Conservation (phyloP, 2,797 vertebrate species). For the Sebastes matsubarae region DNA sequence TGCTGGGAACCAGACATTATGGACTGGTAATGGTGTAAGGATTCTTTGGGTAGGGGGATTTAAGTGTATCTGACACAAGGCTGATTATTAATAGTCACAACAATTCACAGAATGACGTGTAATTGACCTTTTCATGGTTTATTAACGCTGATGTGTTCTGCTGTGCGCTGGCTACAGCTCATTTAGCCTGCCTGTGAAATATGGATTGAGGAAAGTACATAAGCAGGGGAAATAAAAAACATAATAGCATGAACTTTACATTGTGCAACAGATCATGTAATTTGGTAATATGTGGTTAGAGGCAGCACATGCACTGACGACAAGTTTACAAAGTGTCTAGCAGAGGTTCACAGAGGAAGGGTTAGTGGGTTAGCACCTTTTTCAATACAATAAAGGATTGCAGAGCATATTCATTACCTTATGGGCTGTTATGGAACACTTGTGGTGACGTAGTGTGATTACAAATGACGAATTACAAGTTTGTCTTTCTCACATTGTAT, state of each 20-base stretch:
- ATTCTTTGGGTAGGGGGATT: constrained; percentile 28
- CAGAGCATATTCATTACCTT: constrained; percentile 14
- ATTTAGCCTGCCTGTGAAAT: constrained; percentile 52
- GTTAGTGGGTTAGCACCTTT: neutral
- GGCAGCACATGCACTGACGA: neutral
- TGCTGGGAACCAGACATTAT: neutral
- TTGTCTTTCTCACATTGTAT: neutral
- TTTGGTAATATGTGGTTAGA: constrained; percentile 18
- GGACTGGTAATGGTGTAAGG: constrained; percentile 20
- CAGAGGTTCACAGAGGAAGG: neutral
- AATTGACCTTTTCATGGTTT: constrained; percentile 82
- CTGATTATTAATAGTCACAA: constrained; percentile 66
- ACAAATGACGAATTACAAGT: neutral
- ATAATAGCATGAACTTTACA: constrained; percentile 11
- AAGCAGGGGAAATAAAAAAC: constrained; percentile 33
- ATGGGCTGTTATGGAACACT: neutral
- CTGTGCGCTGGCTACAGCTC: constrained; percentile 59
- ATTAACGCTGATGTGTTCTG: constrained; percentile 77
- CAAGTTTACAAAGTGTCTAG: neutral
- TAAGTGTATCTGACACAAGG: constrained; percentile 49
- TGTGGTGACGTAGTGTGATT: neutral
- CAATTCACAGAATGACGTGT: constrained; percentile 67
- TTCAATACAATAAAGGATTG: constrained; percentile 20
- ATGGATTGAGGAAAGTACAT: constrained; percentile 28
- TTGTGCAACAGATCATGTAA: constrained; percentile 26